These are phyloP conservation scores for Torymus tubicola DNA, from an alignment of 2,888 invertebrate genomes.

Conservation along the genomic window DNA sequence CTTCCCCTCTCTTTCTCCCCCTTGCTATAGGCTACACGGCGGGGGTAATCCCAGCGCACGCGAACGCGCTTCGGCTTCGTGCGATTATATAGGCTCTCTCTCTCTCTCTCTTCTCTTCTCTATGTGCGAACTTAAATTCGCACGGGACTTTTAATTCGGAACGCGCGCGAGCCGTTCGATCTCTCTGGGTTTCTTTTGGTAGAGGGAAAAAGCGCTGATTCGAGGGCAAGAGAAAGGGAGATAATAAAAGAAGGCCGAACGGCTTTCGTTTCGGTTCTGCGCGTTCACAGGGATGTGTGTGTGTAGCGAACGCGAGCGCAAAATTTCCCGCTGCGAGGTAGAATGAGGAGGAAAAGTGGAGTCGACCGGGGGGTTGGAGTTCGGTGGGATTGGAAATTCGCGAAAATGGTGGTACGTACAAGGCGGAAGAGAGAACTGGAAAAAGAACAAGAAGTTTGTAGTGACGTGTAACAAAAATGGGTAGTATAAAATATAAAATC, in stretches of 20 bases:
- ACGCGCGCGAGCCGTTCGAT: slow-evolving; percentile 22
- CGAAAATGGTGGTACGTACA: too few relatives aligned
- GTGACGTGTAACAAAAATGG: too few relatives aligned
- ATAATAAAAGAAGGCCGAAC: slow-evolving; percentile 13
- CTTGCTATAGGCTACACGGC: slow-evolving; percentile 36
- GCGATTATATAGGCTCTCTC: not conserved
- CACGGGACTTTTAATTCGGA: slow-evolving; percentile 68
- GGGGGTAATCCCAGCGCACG: too few relatives aligned
- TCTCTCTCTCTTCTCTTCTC: slow-evolving; percentile 39
- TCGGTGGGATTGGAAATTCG: too few relatives aligned
- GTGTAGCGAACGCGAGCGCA: too few relatives aligned
- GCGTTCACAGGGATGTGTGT: not conserved
- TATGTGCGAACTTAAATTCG: slow-evolving; percentile 65
- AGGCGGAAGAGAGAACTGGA: too few relatives aligned
- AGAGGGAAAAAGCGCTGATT: slow-evolving; percentile 26
- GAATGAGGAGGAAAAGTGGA: too few relatives aligned
- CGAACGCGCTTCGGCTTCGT: too few relatives aligned
- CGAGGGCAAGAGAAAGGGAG: not conserved
- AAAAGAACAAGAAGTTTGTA: too few relatives aligned
- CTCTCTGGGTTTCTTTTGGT: slow-evolving; percentile 8
- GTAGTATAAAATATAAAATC: too few relatives aligned
- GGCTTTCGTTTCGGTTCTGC: slow-evolving; percentile 7
- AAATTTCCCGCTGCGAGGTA: too few relatives aligned
- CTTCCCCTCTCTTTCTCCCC: slow-evolving; percentile 41
- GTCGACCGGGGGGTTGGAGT: too few relatives aligned